Evolutionary conservation across 2,113 vertebrate genomes (phyloP).

Genomic region (Entelurus aequoreus): DNA sequence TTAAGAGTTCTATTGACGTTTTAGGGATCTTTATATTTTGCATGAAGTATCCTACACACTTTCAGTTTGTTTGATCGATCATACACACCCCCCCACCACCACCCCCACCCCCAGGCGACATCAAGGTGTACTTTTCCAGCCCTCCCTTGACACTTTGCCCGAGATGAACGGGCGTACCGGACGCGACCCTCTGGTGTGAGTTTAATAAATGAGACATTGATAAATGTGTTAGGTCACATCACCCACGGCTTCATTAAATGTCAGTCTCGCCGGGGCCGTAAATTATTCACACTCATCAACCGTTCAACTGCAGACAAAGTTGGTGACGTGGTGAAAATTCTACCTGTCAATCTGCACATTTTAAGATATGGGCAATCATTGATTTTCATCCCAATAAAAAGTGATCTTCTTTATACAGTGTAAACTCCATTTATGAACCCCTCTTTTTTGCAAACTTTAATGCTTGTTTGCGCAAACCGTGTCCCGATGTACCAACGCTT

Average conservation of each 20-base stretch:
- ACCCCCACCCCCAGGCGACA: slow-evolving; percentile 13
- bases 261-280: slow-evolving; percentile 36
- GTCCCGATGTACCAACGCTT: too few species aligned
- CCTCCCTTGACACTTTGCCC: slow-evolving; percentile 21
- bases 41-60: too few species aligned
- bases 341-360: too few species aligned
- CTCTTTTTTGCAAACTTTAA: too few species aligned
- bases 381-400: too few species aligned
- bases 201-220: slow-evolving; percentile 58
- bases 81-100: neutral
- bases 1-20: too few species aligned
- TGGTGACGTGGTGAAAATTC: slow-evolving; percentile 22
- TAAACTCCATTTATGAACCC: too few species aligned
- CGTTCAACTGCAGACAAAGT: slow-evolving; percentile 32
- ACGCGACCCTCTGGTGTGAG: slow-evolving; percentile 42
- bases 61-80: too few species aligned
- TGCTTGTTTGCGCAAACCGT: too few species aligned
- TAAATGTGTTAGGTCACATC: slow-evolving; percentile 49
- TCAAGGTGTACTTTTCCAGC: slow-evolving; percentile 10
- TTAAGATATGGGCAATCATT: too few species aligned
- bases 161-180: slow-evolving; percentile 44
- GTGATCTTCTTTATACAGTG: too few species aligned
- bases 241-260: slow-evolving; percentile 58
- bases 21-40: too few species aligned
- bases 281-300: slow-evolving; percentile 53